A percentile compares a stretch with the other conserved stretches of the same genome.
Evolutionary conservation across 2,797 vertebrate genomes (phyloP).

Genomic region (Tarsius wallacei): DNA sequence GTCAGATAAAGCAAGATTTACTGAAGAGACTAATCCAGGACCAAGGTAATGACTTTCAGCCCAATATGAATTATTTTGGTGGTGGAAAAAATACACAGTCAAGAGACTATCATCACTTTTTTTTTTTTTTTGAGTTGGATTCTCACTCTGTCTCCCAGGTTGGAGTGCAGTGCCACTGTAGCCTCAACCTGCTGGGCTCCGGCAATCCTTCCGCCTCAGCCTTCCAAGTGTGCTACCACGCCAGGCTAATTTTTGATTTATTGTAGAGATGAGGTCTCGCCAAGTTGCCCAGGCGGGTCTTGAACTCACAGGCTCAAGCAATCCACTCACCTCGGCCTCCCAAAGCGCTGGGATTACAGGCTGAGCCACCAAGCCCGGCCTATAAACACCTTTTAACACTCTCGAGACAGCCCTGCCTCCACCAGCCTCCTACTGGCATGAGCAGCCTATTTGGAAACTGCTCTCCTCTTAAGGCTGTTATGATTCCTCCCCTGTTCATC

Average conservation of each 20-base stretch:
- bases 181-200: no score
- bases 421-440: neutral
- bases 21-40: conserved; percentile 10
- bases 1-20: neutral
- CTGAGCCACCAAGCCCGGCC: neutral
- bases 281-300: neutral
- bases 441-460: neutral
- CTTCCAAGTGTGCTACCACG: no score
- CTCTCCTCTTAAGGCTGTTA: neutral
- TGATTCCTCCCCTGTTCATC: neutral
- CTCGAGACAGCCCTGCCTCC: neutral
- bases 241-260: no score
- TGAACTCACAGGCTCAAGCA: neutral
- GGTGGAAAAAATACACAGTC: neutral
- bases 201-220: no score
- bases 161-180: no score
- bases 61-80: neutral
- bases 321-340: no score
- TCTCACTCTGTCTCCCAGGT: no score
- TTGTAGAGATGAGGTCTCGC: neutral
- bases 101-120: neutral
- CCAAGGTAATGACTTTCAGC: conserved; percentile 46
- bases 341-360: no score
- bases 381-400: neutral
- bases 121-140: no score